These are phyloP conservation scores for Otocyon megalotis DNA, from an alignment of 2,113 vertebrate genomes.

Conservation along the genomic window DNA sequence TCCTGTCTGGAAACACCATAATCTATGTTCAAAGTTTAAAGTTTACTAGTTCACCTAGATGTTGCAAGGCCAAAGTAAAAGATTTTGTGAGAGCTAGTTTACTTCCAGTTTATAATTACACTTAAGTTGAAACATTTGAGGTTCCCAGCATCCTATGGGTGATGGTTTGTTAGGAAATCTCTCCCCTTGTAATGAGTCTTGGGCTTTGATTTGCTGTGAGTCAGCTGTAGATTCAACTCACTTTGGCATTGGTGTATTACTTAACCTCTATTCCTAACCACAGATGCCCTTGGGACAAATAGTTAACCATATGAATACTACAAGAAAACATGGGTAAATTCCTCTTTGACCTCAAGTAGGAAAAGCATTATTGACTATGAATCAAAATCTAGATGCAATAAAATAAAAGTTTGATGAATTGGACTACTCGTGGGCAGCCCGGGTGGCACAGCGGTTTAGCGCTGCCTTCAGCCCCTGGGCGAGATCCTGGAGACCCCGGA, in stretches of 20 bases:
- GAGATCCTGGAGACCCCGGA: too few relatives aligned
- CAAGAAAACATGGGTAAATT: slow-evolving; percentile 34
- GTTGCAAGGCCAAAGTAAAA: slow-evolving; percentile 14
- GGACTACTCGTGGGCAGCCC: background rate
- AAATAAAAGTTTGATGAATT: slow-evolving; percentile 25
- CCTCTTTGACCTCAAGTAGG: background rate
- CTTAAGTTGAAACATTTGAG: background rate
- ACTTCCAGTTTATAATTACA: slow-evolving; percentile 28
- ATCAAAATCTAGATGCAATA: slow-evolving; percentile 49
- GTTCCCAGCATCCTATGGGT: background rate
- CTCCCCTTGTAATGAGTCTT: background rate
- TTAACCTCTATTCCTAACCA: slow-evolving; percentile 54
- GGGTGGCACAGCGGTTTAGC: too few relatives aligned
- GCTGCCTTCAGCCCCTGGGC: too few relatives aligned
- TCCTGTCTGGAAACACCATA: background rate
- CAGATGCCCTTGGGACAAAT: background rate
- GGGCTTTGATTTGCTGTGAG: background rate
- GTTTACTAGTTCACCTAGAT: background rate
- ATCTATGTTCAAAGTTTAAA: background rate
- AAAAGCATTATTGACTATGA: slow-evolving; percentile 58
- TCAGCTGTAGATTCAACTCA: background rate
- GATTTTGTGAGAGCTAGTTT: slow-evolving; percentile 34
- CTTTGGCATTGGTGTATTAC: background rate
- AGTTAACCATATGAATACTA: background rate
- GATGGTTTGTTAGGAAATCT: background rate